phyloP scores from a whole-genome alignment of 2,113 vertebrate genomes.

The Halcyon malimbica region DNA sequence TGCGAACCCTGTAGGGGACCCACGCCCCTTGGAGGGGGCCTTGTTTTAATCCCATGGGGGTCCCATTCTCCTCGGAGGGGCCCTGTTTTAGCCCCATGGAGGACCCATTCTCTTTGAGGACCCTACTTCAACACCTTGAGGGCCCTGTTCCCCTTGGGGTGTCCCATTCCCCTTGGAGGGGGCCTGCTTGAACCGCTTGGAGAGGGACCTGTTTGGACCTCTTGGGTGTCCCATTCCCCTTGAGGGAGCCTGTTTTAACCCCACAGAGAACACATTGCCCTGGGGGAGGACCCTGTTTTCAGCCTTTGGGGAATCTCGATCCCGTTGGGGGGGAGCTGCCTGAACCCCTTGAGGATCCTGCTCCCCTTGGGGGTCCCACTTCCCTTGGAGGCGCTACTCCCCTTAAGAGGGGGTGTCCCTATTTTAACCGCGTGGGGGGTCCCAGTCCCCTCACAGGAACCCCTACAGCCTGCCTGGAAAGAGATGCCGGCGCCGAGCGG shows the following conservation, averaged over 20 bases:
- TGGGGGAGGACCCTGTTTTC: neutral
- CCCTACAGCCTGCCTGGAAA: accelerated
- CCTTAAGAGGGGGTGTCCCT: neutral
- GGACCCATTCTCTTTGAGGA: neutral
- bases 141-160: neutral
- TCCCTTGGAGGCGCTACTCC: neutral
- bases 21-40: too few relatives aligned
- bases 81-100: neutral
- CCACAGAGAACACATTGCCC: too few relatives aligned
- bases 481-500: accelerated
- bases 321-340: too few relatives aligned
- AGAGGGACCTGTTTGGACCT: neutral
- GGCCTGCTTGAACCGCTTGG: neutral
- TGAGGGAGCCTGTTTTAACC: neutral
- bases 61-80: neutral
- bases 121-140: too few relatives aligned
- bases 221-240: neutral
- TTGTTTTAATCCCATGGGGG: too few relatives aligned
- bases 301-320: neutral
- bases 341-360: neutral
- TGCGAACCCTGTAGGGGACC: neutral
- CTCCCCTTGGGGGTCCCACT: neutral
- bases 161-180: neutral
- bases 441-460: neutral
- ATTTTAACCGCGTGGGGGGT: neutral